Percentiles rank a stretch among this genome's conserved stretches.
These are phyloP conservation scores for Tinea trinotella DNA, from an alignment of 2,888 invertebrate species.

Conservation along the genomic window DNA sequence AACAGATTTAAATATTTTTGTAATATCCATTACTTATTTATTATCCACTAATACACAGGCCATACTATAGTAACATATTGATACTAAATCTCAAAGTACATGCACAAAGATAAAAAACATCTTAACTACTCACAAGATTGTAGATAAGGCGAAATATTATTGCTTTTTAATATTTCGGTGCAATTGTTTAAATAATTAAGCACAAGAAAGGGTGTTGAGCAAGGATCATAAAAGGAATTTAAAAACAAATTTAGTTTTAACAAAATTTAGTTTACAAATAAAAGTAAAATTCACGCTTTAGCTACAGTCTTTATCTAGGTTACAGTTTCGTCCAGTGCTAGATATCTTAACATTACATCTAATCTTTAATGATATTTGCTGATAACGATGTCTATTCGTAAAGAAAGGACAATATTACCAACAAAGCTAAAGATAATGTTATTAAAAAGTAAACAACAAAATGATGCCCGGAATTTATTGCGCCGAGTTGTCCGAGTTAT, in stretches of 20 bases:
- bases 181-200: too few species aligned
- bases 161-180: too few species aligned
- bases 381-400: neutral
- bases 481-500: too few species aligned
- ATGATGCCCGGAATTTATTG: too few species aligned
- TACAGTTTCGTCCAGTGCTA: neutral
- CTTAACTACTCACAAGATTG: neutral
- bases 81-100: constrained; percentile 8
- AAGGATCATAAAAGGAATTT: too few species aligned
- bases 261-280: neutral
- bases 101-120: constrained; percentile 6
- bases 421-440: too few species aligned
- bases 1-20: constrained; percentile 61
- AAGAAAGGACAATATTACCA: neutral
- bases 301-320: constrained; percentile 6
- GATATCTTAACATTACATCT: constrained; percentile 14
- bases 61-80: constrained; percentile 6
- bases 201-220: too few species aligned
- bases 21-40: constrained; percentile 60
- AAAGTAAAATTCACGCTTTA: neutral
- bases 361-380: neutral
- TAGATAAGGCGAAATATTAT: constrained; percentile 2
- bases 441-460: too few species aligned
- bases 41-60: neutral
- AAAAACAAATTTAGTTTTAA: too few species aligned